Base-by-base conservation (phyloP, 2,888 invertebrate genomes). In the Hirtodrosophila confusa region DNA sequence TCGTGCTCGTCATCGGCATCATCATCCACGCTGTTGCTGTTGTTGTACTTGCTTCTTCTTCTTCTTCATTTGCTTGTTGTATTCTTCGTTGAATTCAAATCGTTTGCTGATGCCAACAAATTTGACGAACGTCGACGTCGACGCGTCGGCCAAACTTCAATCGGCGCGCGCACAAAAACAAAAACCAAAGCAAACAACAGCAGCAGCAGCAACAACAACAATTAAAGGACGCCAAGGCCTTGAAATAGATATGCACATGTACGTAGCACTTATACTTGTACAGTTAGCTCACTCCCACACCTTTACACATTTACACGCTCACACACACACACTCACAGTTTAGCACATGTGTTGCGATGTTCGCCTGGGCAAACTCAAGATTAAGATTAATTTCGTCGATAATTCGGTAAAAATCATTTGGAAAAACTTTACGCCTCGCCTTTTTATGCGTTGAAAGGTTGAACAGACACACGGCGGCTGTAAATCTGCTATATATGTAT, bases 141-240 rank as follows among this genome's bases (percentile, higher is more conserved):
- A 17, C 17, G 69, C 78, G 79, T 88, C 88, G 89, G 88, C 78
- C 89, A 75, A 88, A 89, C 88, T 89, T 88, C 88, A 88, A 88
- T 88, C 80, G 88, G 48, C 68, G 71, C 49, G 69, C 78, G 69
- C 69, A 70, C 49, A 63, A 78, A 68, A 72, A 58, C 48, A 65
- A 64, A 75, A 84, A 69, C 51, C 63, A 65, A 64, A 66, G 70
- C 68, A 79, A 70, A 65, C 58, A 69, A 62, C 56, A 75, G 37
- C 50, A 63, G 48, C 39, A 58, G 51, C 60, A 55, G 36, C 54
- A 69, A 45, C 60, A 76, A 77, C 66, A 77, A 77, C 75, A 78
- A 73, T 73, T 67, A 80, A 78, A 80, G 80, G 80, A 78, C 61
- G 74, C 67, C 57, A 70, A 73, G 78, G 80, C 78, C 78, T 75